Percentiles rank a stretch among this genome's conserved stretches.
Conservation (phyloP, 2,113 vertebrate genomes). For the Lichenostomus cassidix region DNA sequence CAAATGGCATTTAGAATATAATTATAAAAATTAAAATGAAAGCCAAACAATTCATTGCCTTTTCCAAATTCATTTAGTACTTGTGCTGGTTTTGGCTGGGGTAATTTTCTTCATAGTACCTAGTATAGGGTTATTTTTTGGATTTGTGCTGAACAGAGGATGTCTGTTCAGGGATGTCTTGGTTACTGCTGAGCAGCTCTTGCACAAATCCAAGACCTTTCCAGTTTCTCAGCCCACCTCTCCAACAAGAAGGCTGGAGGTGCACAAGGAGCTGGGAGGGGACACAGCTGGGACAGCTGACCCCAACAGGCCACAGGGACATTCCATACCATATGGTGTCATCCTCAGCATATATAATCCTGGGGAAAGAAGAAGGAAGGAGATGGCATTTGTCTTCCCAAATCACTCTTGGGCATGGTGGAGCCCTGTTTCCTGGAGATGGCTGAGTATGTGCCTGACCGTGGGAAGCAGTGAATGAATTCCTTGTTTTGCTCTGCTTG, state of each 20-base stretch:
- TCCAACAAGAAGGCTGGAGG: not conserved
- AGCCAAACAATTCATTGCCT: not conserved
- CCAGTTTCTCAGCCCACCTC: not conserved
- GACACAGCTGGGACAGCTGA: not conserved
- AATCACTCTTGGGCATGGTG: not conserved
- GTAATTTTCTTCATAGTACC: not conserved
- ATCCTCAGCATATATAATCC: not conserved
- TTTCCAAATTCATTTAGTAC: not conserved
- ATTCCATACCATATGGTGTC: not conserved
- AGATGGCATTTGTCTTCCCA: not conserved
- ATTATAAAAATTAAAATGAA: not conserved
- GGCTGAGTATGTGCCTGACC: not conserved
- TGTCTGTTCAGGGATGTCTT: not conserved
- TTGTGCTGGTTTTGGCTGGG: not conserved
- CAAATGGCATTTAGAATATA: not conserved
- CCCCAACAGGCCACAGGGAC: not conserved
- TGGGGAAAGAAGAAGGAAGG: not conserved
- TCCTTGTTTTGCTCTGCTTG: not conserved
- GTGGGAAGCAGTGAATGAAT: not conserved
- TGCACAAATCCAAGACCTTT: not conserved
- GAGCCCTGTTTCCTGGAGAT: not conserved
- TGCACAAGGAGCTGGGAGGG: not conserved
- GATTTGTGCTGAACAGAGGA: not conserved
- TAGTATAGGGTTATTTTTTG: not conserved
- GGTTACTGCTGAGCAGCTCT: not conserved